A percentile compares a stretch with the other conserved stretches of the same genome.
Evolutionary conservation across 2,113 vertebrate genomes (phyloP).

Genomic region (Pteropus alecto): DNA sequence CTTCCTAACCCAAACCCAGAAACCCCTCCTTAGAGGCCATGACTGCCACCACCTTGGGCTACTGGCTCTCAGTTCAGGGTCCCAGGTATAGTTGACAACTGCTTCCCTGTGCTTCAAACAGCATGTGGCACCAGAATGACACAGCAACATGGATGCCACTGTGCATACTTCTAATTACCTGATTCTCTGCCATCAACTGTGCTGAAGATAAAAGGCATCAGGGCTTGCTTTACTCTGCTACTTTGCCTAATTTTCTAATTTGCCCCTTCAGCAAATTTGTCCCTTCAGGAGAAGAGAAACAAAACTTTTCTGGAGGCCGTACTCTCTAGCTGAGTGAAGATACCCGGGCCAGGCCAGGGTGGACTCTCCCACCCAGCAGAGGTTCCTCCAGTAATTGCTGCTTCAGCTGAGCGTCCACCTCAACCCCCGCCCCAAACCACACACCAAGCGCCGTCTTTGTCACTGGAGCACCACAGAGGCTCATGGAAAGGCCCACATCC

Average conservation of each 20-base stretch:
- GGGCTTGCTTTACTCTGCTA: constrained; percentile 55
- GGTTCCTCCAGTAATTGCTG: neutral
- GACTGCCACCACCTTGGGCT: constrained; percentile 65
- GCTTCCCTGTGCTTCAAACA: constrained; percentile 46
- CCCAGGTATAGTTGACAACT: constrained; percentile 30
- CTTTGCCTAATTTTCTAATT: constrained; percentile 73
- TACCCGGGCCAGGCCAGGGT: neutral
- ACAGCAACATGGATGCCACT: constrained; percentile 41
- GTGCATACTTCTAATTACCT: constrained; percentile 63
- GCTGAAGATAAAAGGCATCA: constrained; percentile 19
- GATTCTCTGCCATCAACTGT: constrained; percentile 48
- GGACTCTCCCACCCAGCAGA: constrained; percentile 12
- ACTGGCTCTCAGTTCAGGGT: constrained; percentile 47
- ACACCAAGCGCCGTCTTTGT: neutral
- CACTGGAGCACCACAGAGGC: fast-evolving
- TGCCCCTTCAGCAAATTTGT: constrained; percentile 50
- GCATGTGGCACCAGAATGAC: neutral
- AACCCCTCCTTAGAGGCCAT: constrained; percentile 62
- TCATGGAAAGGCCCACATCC: neutral
- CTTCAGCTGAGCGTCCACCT: neutral
- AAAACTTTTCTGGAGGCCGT: constrained; percentile 9
- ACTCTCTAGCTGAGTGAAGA: constrained; percentile 41
- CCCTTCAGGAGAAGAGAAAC: constrained; percentile 55
- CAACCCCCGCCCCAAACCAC: neutral
- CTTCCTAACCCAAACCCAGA: neutral